These are phyloP conservation scores for Hydroisotoma schaefferi DNA, from an alignment of 2,888 invertebrate species.

Conservation along the genomic window DNA sequence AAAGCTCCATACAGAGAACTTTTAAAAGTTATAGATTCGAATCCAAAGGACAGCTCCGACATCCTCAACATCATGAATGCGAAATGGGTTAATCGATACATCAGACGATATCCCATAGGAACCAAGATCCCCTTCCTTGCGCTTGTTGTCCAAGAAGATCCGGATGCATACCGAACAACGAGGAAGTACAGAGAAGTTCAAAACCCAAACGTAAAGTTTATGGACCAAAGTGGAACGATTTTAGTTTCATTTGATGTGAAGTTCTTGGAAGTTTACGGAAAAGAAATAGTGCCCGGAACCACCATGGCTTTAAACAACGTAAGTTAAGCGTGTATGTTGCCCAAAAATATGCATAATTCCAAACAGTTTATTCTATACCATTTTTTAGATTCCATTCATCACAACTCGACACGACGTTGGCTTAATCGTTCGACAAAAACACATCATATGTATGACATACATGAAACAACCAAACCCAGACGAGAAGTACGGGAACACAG, in stretches of 20 bases:
- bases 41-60: constrained; percentile 13
- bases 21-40: constrained; percentile 10
- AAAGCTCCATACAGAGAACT: constrained; percentile 30
- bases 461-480: too few species aligned
- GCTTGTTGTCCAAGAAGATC: constrained; percentile 21
- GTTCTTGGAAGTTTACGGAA: constrained; percentile 22
- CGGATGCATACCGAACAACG: constrained; percentile 12
- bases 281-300: constrained; percentile 34
- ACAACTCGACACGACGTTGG: too few species aligned
- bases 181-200: constrained; percentile 4
- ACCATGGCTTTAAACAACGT: constrained; percentile 41
- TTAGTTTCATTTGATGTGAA: constrained; percentile 27
- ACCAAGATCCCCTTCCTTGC: constrained; percentile 33
- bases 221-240: constrained; percentile 30
- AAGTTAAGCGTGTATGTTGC: too few species aligned
- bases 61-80: constrained; percentile 21
- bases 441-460: too few species aligned
- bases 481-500: too few species aligned
- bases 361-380: too few species aligned
- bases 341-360: too few species aligned
- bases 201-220: constrained; percentile 25
- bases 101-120: neutral
- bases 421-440: too few species aligned
- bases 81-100: constrained; percentile 9
- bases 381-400: too few species aligned